Percentiles rank a stretch among this genome's conserved stretches.
These are phyloP conservation scores for Eriosoma lanigerum DNA, from an alignment of 1,140 invertebrate genomes.

Conservation along the genomic window DNA sequence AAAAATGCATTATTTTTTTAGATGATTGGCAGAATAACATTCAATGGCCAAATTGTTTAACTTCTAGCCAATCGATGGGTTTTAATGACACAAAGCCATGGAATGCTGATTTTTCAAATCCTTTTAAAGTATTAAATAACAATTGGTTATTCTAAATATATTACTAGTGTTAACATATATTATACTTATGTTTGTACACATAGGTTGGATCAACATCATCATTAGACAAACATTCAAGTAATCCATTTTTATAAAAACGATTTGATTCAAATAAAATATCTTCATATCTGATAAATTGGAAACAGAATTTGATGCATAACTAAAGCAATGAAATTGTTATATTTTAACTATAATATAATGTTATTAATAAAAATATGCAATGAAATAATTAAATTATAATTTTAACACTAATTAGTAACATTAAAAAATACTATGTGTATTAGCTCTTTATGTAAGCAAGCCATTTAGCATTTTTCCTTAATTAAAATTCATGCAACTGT, in stretches of 20 bases:
- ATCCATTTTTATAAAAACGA: constrained; percentile 41
- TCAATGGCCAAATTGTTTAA: constrained; percentile 35
- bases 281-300: neutral
- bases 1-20: neutral
- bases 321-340: constrained; percentile 4
- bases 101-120: constrained; percentile 39
- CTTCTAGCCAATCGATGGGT: constrained; percentile 38
- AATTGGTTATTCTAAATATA: neutral
- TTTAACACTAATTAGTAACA: neutral
- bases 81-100: constrained; percentile 43
- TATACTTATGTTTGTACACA: neutral
- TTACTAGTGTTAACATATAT: neutral
- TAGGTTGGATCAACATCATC: constrained; percentile 23
- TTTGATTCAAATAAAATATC: neutral
- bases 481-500: constrained; percentile 33
- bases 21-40: constrained; percentile 44
- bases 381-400: neutral
- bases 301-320: neutral
- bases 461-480: constrained; percentile 26
- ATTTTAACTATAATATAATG: neutral
- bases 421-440: neutral
- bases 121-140: constrained; percentile 23
- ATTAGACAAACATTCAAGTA: constrained; percentile 43
- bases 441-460: neutral
- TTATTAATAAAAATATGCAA: neutral